Base-by-base conservation (phyloP, 37 sponge, comb jelly and placozoan species). In the Mnemiopsis leidyi region DNA sequence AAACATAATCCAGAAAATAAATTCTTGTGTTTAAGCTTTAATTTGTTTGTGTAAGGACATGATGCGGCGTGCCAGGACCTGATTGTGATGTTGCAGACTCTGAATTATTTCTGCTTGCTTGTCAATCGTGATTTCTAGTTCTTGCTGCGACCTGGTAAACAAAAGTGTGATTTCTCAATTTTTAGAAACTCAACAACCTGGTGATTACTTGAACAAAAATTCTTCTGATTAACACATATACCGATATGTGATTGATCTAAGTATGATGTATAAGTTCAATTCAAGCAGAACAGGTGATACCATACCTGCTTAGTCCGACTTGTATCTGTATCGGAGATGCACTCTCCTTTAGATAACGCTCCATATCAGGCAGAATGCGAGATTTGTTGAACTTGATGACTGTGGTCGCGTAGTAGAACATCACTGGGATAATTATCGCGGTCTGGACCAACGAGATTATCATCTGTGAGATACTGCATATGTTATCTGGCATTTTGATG, bases 41-140 rank as follows among this genome's bases (percentile, higher is more conserved):
- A 85, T 85, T 61, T 85, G 90, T n/a, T 40, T 38, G 61, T 85
- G 90, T 38, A 85, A 26, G 61, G 90, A 85, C 90, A 85, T 85
- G 23, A 85, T 85, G 13, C 90, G 33, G 5, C 90, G 38, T 32
- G 90, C 90, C 9, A 85, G 90, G 39, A 85, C 90, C 29, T 85
- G 90, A 40, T 85, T 85, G 30, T 85, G 90, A 37, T 39, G 39
- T 26, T 85, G 90, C 20, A 85, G 61, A 13, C 38, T 36, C 61
- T 85, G 90, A 61, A 85, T 85, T 38, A 85, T 85, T 25, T 85
- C 90, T 13, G 61, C 90, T 26, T 85, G 90, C 61, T 85, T 85
- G 24, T 85, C 90, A n/a, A 85, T 85, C 25, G 90, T 85, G 1
- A 40, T 37, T 39, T 85, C 90, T 25, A 85, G 48, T 26, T 85